These are phyloP conservation scores for Cephus spinipes DNA, from an alignment of 2,888 invertebrate species.

Conservation along the genomic window DNA sequence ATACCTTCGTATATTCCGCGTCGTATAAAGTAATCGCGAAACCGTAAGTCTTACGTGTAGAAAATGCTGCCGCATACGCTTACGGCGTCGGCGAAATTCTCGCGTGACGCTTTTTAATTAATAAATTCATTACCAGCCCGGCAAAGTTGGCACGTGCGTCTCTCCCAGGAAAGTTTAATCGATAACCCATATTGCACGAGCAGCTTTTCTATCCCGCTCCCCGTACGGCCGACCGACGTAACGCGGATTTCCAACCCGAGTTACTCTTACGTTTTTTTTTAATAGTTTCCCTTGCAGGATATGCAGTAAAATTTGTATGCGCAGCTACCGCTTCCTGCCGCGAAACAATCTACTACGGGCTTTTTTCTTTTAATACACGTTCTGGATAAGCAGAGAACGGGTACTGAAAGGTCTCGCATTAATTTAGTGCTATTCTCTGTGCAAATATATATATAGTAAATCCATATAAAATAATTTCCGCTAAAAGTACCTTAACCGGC, in stretches of 20 bases:
- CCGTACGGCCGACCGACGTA: not conserved
- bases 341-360: not conserved
- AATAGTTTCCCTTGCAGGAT: not conserved
- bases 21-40: not conserved
- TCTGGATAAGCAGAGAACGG: not conserved
- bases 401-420: not conserved
- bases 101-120: not conserved
- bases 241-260: not conserved
- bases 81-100: not conserved
- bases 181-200: constrained; percentile 29
- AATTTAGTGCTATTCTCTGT: not conserved
- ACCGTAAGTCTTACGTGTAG: not conserved
- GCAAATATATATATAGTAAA: not conserved
- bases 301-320: not conserved
- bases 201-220: constrained; percentile 14
- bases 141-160: constrained; percentile 15
- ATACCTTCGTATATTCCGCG: not conserved
- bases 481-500: not conserved
- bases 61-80: not conserved
- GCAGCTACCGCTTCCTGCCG: not conserved
- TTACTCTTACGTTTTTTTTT: not conserved
- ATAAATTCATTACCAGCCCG: constrained; percentile 28
- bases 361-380: not conserved
- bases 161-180: constrained; percentile 18
- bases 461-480: not conserved